Base-by-base conservation (phyloP, 64 coral and sea anemone species). In the Montipora foliosa region DNA sequence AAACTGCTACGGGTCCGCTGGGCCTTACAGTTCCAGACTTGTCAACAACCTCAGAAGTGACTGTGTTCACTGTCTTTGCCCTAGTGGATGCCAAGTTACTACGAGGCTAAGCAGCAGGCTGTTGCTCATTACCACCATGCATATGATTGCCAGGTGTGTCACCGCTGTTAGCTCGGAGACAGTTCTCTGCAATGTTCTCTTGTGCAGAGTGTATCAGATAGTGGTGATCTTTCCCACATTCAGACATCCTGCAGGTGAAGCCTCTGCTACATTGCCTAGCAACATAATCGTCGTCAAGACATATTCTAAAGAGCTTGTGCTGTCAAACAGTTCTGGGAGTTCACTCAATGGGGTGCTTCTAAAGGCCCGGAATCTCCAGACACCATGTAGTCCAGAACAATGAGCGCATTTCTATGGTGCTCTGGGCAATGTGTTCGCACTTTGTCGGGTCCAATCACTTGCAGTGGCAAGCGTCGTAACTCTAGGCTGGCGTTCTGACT, bases 161-260 rank as follows among this genome's bases (percentile, higher is more conserved):
- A 46, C 22, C 20, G 3, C 44, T 6, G 46, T 91, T 86, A 37
- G 44, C 14, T 47, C 67, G 16, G 45, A 14, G 29, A 29, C 29
- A 29, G 17, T 82, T 13, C 3, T 49, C 81, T 6, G 49, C 16
- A 47, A 5, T 14, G 53, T 49, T 74, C n/a, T 50, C 45, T 11
- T 58, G 68, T 5, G 94, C 17, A 68, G 29, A 29, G 29, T 97
- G 95, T 5, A 97, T 44, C 82, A 97, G 81, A 21, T 82, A 86
- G 78, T 97, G 75, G 48, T 94, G 88, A 7, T 90, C 83, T 78
- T 91, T 94, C 5, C 89, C 76, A 22, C 95, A 97, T 22, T 78
- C 95, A 20, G 64, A 13, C 12, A 79, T 90, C 87, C 82, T 76
- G 74, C 95, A 97, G 5, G 20, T 89, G 58, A 91, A 94, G 4